These are phyloP conservation scores for Charaxes varanes DNA, from an alignment of 1,140 invertebrate species.

Conservation along the genomic window DNA sequence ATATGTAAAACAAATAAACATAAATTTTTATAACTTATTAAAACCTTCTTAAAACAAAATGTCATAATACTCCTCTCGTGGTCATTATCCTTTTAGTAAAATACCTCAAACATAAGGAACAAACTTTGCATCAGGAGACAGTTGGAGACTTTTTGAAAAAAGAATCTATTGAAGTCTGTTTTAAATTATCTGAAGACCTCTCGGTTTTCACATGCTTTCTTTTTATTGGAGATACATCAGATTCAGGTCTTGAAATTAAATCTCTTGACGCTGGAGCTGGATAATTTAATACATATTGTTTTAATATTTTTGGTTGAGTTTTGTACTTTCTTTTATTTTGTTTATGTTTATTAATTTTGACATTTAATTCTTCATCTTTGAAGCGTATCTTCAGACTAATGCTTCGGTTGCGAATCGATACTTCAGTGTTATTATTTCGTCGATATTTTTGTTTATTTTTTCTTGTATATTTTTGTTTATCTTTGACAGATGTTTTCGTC, in stretches of 20 bases:
- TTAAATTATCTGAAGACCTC: constrained; percentile 34
- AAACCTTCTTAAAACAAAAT: too few species aligned
- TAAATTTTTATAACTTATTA: too few species aligned
- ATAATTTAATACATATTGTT: constrained; percentile 42
- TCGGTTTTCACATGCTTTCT: constrained; percentile 30
- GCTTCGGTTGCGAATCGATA: constrained; percentile 32
- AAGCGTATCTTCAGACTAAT: constrained; percentile 42
- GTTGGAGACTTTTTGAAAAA: constrained; percentile 37
- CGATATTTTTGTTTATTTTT: constrained; percentile 4
- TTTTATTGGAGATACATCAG: constrained; percentile 26
- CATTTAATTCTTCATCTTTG: constrained; percentile 26
- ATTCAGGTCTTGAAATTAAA: constrained; percentile 21
- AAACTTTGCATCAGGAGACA: too few species aligned
- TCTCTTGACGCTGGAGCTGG: constrained; percentile 7
- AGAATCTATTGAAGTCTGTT: constrained; percentile 43
- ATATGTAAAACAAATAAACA: too few species aligned
- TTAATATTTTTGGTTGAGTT: constrained; percentile 23
- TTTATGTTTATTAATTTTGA: constrained; percentile 25
- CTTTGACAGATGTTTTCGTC: neutral
- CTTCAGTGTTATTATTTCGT: constrained; percentile 16
- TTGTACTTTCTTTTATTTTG: constrained; percentile 7
- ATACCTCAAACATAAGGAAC: too few species aligned
- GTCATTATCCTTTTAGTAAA: too few species aligned
- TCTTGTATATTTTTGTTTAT: neutral
- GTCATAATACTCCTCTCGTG: too few species aligned